phyloP scores from a whole-genome alignment of 64 coral and sea anemone genomes.

The Porites lutea region DNA sequence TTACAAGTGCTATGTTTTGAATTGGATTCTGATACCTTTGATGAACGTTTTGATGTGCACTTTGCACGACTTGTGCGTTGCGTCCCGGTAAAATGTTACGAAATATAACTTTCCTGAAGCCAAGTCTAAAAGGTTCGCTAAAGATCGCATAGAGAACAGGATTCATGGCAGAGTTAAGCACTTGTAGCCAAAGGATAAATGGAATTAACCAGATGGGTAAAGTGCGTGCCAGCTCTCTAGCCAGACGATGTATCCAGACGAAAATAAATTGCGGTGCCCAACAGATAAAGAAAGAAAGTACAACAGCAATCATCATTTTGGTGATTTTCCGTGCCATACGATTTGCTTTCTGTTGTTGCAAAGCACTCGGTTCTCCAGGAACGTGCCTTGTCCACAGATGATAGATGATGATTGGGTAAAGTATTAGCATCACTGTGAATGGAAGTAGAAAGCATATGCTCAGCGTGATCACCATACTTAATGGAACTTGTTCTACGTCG shows the following conservation, averaged over 20 bases:
- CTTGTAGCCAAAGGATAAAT: neutral
- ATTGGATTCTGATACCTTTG: neutral
- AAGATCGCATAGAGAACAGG: neutral
- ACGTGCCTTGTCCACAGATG: neutral
- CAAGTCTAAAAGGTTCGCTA: neutral
- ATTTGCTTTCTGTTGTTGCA: neutral
- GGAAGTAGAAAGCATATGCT: neutral
- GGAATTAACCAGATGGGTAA: neutral
- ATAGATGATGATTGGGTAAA: constrained; percentile 3
- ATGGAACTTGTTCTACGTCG: neutral
- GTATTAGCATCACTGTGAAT: neutral
- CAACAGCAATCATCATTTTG: neutral
- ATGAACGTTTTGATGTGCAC: neutral
- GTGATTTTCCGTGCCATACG: neutral
- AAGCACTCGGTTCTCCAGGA: neutral
- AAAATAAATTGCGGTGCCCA: neutral
- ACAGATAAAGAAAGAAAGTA: neutral
- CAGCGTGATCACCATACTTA: neutral
- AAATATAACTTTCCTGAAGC: neutral
- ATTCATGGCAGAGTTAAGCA: neutral
- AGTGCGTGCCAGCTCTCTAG: neutral
- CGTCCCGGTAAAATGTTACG: neutral
- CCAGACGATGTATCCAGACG: neutral
- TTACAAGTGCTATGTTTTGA: neutral
- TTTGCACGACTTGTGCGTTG: neutral